Base-by-base conservation (phyloP, 2,113 vertebrate species). In the Blennius ocellaris region DNA sequence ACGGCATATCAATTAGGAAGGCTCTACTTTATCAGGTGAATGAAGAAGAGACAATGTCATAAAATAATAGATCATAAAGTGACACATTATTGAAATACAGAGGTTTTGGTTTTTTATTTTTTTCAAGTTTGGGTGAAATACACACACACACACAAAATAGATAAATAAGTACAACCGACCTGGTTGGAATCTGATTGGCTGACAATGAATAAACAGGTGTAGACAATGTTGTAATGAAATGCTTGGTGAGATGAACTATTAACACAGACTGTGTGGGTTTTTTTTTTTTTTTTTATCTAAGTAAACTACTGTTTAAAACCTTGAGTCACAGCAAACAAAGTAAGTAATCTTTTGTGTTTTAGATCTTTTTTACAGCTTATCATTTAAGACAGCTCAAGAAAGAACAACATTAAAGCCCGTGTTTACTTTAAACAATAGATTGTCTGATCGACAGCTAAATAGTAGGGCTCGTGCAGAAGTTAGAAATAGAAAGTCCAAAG, bases 1-100 rank as follows among this genome's bases (percentile, higher is more conserved):
- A 69, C 3, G 14, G 63, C 77, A 77, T 59, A 59, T 65, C 68
- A 71, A 70, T 81, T 76, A 76, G 54, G 73, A 43, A 68, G 11
- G 62, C 71, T 75, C 43, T 37, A 59, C 21, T 62, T 36, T 61
- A 69, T 57, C 10, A 1, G 52, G 51, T 2, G n/a, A 15, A 44
- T 36, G 40, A 40, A 12, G 11, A 30, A 63, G 36, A 50, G 44
- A 50, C 39, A 7, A 60, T 50, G 50, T 50, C 50, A 30, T 1
- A 36, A 49, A 45, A 30, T 30, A 30, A 30, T 30, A 30, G 2
- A 30, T 30, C 21, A 30, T 30, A 30, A 30, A 30, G 21, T 30
- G 21, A 30, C 21, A 30, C 21, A 30, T 30, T 30, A 30, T 4
- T 30, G 21, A 30, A 30, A 30, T 30, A 30, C 21, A 30, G 21